phyloP scores from a whole-genome alignment of 2,888 invertebrate genomes.

The Dorcus parallelipipedus region DNA sequence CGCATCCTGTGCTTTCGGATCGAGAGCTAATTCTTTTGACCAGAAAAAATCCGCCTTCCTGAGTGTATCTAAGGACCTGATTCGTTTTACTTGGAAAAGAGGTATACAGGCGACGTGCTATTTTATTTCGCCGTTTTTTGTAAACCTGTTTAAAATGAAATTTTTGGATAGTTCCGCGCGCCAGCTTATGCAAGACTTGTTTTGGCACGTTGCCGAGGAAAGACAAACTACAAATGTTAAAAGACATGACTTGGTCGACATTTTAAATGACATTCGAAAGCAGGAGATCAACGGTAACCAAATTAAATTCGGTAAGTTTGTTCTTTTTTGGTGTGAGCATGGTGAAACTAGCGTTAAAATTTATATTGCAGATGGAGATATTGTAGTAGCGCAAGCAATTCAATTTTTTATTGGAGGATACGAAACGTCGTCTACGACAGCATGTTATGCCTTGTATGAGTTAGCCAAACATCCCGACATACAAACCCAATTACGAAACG shows the following conservation, averaged over 20 bases:
- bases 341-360: background rate
- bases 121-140: conserved; percentile 24
- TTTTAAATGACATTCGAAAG: conserved; percentile 49
- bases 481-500: conserved; percentile 5
- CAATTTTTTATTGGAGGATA: conserved; percentile 10
- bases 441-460: conserved; percentile 9
- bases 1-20: conserved; percentile 45
- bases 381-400: conserved; percentile 5
- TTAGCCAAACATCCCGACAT: conserved; percentile 10
- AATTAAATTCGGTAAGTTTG: no score
- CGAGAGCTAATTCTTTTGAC: conserved; percentile 41
- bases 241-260: conserved; percentile 57
- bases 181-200: conserved; percentile 11
- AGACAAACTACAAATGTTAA: conserved; percentile 28
- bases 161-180: conserved; percentile 12
- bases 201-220: conserved; percentile 10
- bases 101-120: conserved; percentile 22
- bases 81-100: conserved; percentile 32
- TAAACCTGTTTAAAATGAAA: conserved; percentile 18
- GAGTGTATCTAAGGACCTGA: conserved; percentile 35
- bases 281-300: no score
- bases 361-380: conserved; percentile 2
- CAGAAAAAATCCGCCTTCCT: conserved; percentile 38
- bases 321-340: no score
- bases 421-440: conserved; percentile 7